phyloP scores from a whole-genome alignment of 2,888 invertebrate species.

The Scaptomyza cyrtandrae region DNA sequence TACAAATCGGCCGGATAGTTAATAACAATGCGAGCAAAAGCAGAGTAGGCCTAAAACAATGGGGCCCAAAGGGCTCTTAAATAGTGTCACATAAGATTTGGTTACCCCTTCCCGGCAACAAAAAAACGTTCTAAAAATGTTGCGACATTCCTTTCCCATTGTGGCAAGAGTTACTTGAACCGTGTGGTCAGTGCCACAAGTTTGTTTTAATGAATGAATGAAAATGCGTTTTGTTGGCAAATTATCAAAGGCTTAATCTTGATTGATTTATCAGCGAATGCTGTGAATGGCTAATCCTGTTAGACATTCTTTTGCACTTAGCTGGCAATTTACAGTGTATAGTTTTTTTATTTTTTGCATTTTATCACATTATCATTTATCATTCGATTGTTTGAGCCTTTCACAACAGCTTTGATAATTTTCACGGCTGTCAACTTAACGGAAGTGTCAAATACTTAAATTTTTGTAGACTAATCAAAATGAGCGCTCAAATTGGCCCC shows the following conservation, averaged over 20 bases:
- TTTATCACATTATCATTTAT: conserved; percentile 55
- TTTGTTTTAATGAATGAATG: conserved; percentile 34
- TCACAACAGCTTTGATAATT: conserved; percentile 73
- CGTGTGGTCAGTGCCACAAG: conserved; percentile 62
- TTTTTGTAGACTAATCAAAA: conserved; percentile 27
- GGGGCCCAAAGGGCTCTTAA: conserved; percentile 41
- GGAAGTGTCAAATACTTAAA: conserved; percentile 72
- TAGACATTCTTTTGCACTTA: conserved; percentile 77
- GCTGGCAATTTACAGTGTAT: conserved; percentile 28
- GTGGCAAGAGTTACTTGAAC: conserved; percentile 65
- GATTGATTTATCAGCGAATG: conserved; percentile 71
- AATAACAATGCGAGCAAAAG: conserved; percentile 37
- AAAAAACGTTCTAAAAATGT: conserved; percentile 64
- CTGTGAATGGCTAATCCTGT: conserved; percentile 66
- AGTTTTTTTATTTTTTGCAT: no score
- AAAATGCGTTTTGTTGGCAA: conserved; percentile 34
- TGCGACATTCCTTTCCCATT: conserved; percentile 68
- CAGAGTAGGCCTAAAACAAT: conserved; percentile 42
- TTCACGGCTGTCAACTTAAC: conserved; percentile 81
- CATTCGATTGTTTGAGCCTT: conserved; percentile 70
- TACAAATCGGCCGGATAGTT: conserved; percentile 74
- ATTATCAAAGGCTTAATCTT: conserved; percentile 71
- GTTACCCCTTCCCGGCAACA: conserved; percentile 38
- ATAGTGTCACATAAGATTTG: conserved; percentile 60
- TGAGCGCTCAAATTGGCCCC: conserved; percentile 30